phyloP scores from a whole-genome alignment of 2,113 vertebrate genomes.

The Ailurus styani region DNA sequence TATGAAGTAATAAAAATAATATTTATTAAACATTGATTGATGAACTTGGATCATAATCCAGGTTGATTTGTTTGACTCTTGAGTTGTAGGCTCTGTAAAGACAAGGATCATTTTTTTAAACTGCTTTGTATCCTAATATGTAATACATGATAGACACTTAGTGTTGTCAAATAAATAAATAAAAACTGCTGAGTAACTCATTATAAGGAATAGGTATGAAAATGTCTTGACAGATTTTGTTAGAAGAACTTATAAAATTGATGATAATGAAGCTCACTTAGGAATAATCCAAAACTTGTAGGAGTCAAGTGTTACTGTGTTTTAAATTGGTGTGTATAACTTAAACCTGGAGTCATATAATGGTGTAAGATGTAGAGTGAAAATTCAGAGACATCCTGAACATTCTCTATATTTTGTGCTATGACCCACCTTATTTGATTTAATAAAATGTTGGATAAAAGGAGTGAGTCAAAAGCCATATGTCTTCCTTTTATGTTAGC shows the following conservation, averaged over 20 bases:
- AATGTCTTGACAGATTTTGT: background rate
- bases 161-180: background rate
- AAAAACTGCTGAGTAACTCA: background rate
- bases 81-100: background rate
- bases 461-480: background rate
- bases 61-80: background rate
- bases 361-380: accelerated
- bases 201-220: background rate
- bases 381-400: background rate
- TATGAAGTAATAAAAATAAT: background rate
- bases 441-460: background rate
- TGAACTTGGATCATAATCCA: background rate
- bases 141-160: background rate
- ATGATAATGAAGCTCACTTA: background rate
- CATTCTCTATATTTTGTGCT: background rate
- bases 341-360: background rate
- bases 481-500: background rate
- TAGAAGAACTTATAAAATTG: background rate
- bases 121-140: background rate
- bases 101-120: background rate
- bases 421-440: background rate
- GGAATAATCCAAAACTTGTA: background rate
- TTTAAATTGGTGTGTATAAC: background rate
- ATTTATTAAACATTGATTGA: background rate
- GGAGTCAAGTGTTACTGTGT: background rate